Base-by-base conservation (phyloP, 2,113 vertebrate species). In the Euleptes europaea region DNA sequence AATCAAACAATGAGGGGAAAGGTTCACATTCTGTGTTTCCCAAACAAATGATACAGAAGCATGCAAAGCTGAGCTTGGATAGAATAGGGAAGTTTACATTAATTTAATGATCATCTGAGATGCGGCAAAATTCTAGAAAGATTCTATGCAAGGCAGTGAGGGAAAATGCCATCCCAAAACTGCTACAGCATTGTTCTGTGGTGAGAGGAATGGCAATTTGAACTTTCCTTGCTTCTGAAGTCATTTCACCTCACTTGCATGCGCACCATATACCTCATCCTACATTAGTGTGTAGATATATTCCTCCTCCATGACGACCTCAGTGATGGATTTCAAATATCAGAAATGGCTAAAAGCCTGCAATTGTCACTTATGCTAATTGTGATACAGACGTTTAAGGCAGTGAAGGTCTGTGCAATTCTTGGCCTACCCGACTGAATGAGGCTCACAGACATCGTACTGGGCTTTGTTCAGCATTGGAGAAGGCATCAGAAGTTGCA, bases 301-400 rank as follows among this genome's bases (percentile, higher is more conserved):
- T 94, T 94, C 94, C 94, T 91, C 94, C 94, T 89, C 91, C 93
- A 93, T 89, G 88, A 92, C 90, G 88, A 92, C 90, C 88, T 92
- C 89, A 93, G 77, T 92, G 87, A 94, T 93, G 80, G 91, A 93
- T 93, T 93, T 92, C 89, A 90, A 94, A 92, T 90, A 93, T 85
- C 83, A 83, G 86, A 94, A n/a, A 91, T 0, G 31, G 86, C 89
- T 94, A 94, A 93, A 89, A 94, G 90, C 91, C 86, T 0, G 0
- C 88, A 92, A 94, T 93, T 94, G 92, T 94, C 94, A 92, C 84
- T 91, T 87, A 84, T 94, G 94, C 93, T 94, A 93, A 94, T 94
- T 93, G 91, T 88, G 92, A 91, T 89, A 84, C 87, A 91, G 54
- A 78, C 92, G 87, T 57, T 88, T 94, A 86, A 91, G 78, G 87